Base-by-base conservation (phyloP, 2,113 vertebrate species). In the Oryzias woworae region DNA sequence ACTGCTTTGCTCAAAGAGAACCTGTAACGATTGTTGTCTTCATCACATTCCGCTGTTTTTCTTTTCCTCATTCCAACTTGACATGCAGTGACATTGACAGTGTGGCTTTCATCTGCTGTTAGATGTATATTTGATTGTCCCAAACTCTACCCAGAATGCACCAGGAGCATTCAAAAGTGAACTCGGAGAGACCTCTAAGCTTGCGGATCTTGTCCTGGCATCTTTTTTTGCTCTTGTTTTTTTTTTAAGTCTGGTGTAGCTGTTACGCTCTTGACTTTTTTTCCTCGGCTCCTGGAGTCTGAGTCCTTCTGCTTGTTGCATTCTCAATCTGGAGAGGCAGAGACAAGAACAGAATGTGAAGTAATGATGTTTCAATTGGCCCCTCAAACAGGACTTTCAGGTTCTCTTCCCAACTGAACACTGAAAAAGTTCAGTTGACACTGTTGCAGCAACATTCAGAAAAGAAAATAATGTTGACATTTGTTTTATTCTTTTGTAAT, bases 371-470 rank as follows among this genome's bases (percentile, higher is more conserved):
- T 15, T 54, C n/a, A n/a, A 16, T 69, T 58, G 10, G 31, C 52
- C 63, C 24, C 61, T 53, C 58, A 83, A 88, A 90, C 89, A 73
- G 81, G 90, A 89, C 79, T 86, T 89, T 89, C 89, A 63, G 75
- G 89, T 91, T 90, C 52, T 52, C 28, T 23, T 58, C 14, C 58
- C 20, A 24, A 42, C 43, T 58, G 26, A 52, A 49, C 15, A 22
- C 15, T 59, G 22, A 71, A 4, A 22, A 52, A 41, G 23, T 66
- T 67, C 52, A 46, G 36, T 43, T 24, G 22, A 63, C 24, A 49
- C 22, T 24, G 54, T 60, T 13, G 6, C 41, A 20, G 48, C 16
- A 20, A 44, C 24, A 5, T 47, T 17, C 42, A 61, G 44, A 62
- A 43, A 56, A 24, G 20, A 54, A 6, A 50, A 20, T 22, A 26